These are phyloP conservation scores for Pseudonaja textilis DNA, from an alignment of 2,113 vertebrate species.

Conservation along the genomic window DNA sequence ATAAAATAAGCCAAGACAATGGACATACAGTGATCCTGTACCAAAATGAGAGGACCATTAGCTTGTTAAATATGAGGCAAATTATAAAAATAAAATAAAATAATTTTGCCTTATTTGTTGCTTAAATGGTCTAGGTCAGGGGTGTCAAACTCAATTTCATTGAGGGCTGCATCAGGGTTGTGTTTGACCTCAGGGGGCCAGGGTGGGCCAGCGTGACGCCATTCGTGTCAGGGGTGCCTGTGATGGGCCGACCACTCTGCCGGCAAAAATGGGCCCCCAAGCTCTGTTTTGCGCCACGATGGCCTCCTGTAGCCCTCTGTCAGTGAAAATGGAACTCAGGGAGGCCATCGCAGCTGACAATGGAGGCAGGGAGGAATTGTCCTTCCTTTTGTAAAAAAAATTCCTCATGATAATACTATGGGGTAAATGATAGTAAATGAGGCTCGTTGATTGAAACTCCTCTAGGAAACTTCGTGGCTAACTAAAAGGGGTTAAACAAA, in stretches of 20 bases:
- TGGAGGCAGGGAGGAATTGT: too few species aligned
- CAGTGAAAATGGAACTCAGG: too few species aligned
- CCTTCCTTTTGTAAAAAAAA: not conserved
- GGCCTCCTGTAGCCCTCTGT: too few species aligned
- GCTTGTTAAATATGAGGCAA: not conserved
- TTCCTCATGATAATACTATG: not conserved
- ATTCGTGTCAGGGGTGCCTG: too few species aligned
- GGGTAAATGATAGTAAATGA: not conserved
- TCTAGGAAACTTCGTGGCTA: not conserved
- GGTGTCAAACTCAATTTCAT: too few species aligned
- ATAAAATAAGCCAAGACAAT: not conserved
- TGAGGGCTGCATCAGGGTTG: too few species aligned
- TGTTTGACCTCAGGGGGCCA: too few species aligned
- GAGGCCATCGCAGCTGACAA: too few species aligned
- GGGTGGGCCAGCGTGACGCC: too few species aligned
- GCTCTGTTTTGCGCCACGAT: too few species aligned
- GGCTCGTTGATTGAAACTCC: not conserved
- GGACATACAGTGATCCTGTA: not conserved
- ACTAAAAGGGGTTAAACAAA: not conserved
- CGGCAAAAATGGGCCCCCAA: too few species aligned
- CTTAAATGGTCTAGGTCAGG: not conserved
- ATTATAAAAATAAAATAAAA: not conserved
- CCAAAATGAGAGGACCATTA: not conserved
- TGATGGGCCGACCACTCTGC: too few species aligned
- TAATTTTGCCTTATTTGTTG: slow-evolving; percentile 3